Evolutionary conservation across 1,140 invertebrate genomes (phyloP), one percentile per base, ranked within the genome.

Genomic region (Cotesia typhae): DNA sequence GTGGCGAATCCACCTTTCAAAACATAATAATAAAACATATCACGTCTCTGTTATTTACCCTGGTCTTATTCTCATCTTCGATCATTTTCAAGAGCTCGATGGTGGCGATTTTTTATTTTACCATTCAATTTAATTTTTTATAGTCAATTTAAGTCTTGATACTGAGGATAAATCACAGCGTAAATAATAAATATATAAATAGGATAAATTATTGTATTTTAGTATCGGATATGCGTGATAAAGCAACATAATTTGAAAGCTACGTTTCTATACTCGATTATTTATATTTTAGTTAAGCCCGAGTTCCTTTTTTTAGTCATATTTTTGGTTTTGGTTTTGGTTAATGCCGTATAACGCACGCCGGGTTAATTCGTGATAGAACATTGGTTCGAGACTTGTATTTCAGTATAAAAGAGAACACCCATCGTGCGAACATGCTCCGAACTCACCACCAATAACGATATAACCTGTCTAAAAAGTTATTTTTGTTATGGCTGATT

Each of bases 1-100:
- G 83, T 85, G 83, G 76, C 84, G 79, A 85, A 85, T 85, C 77
- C 75, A 74, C 81, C 75, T 84, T 82, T 80, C 79, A 79, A 83
- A 84, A 76, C 67, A 67, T 67, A 63, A 63, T 67, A 63, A 63
- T 61, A 38, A 28, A 28, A 28, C 28, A 28, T 28, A 28, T 28
- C 28, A 28, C 28, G 28, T 28, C 28, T 28, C 28, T 28, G 28
- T 28, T 28, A 28, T 28, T 28, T 28, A 64, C 53, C 67, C 61
- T 51, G 5, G 17, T 35, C 66, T 72, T 72, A 67, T 59, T 72
- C 51, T 47, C 7, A 51, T 28, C 28, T 35, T 55, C 12, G 20
- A 28, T 28, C 28, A 28, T 28, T 28, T 28, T 28, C 1, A 28
- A 3, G 28, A 28, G 28, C 3, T 28, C 28, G 28, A 1, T 28